phyloP scores from a whole-genome alignment of 2,113 vertebrate genomes.

The Gobiocypris rarus region DNA sequence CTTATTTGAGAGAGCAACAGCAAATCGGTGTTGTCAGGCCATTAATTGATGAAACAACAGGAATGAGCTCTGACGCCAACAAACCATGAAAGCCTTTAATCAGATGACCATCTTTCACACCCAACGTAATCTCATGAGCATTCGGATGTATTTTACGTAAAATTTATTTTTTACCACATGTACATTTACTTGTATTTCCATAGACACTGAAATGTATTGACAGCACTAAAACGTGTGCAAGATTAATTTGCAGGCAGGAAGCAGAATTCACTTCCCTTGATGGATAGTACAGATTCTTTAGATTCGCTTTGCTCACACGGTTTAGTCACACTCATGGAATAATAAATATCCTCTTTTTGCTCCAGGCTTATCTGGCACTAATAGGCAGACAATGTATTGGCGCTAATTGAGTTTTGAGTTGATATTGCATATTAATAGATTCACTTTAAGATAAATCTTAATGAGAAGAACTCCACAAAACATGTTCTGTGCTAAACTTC shows the following conservation, averaged over 20 bases:
- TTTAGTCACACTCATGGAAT: slow-evolving; percentile 8
- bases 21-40: not conserved
- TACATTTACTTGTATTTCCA: no score
- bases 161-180: no score
- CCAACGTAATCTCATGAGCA: not conserved
- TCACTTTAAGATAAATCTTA: not conserved
- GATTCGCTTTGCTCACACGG: not conserved
- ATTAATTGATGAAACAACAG: not conserved
- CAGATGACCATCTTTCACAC: slow-evolving; percentile 12
- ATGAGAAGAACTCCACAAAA: slow-evolving; percentile 5
- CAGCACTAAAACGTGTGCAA: not conserved
- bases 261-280: not conserved
- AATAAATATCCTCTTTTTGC: slow-evolving; percentile 7
- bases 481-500: not conserved
- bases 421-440: slow-evolving; percentile 7
- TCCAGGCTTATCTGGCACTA: slow-evolving; percentile 21
- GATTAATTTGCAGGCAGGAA: not conserved
- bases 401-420: slow-evolving; percentile 22
- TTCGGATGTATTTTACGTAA: no score
- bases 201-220: no score
- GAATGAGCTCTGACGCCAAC: not conserved
- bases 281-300: not conserved
- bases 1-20: not conserved
- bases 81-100: slow-evolving; percentile 20
- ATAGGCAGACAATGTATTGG: not conserved